Evolutionary conservation across 2,113 vertebrate genomes (phyloP).

Genomic region (Tiliqua scincoides): DNA sequence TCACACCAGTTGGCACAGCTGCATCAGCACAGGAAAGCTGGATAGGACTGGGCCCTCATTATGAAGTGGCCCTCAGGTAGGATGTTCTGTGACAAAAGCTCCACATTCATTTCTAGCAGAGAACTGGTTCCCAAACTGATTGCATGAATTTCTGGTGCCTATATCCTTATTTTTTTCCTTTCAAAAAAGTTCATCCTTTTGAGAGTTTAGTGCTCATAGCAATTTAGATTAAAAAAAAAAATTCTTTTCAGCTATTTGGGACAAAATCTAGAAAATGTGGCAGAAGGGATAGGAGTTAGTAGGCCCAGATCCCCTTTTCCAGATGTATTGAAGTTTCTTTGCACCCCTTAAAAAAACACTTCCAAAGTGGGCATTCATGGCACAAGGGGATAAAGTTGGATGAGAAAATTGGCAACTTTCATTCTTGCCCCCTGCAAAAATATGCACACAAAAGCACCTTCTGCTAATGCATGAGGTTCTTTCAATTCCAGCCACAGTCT

Average conservation of each 20-base stretch:
- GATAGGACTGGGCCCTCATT: too few relatives aligned
- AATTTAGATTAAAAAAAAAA: not conserved
- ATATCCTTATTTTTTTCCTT: not conserved
- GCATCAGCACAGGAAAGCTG: too few relatives aligned
- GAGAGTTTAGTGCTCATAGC: not conserved
- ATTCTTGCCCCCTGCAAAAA: too few relatives aligned
- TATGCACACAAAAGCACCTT: not conserved
- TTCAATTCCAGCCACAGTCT: not conserved
- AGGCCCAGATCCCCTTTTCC: not conserved
- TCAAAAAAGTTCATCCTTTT: not conserved
- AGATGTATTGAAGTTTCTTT: too few relatives aligned
- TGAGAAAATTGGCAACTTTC: not conserved
- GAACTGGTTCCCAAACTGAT: not conserved
- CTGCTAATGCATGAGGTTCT: not conserved
- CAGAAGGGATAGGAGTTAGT: not conserved
- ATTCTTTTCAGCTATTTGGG: not conserved
- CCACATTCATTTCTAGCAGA: not conserved
- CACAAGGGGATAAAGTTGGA: not conserved
- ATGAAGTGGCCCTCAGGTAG: not conserved
- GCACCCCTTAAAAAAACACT: not conserved
- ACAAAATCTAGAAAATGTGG: not conserved
- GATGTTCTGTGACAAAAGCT: not conserved
- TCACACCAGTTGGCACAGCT: too few relatives aligned
- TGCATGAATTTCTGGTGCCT: constrained; percentile 11
- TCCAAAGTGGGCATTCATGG: not conserved